Evolutionary conservation across 2,888 invertebrate species (phyloP), one percentile per base, ranked within the genome.

Genomic region (Ophion costatus): DNA sequence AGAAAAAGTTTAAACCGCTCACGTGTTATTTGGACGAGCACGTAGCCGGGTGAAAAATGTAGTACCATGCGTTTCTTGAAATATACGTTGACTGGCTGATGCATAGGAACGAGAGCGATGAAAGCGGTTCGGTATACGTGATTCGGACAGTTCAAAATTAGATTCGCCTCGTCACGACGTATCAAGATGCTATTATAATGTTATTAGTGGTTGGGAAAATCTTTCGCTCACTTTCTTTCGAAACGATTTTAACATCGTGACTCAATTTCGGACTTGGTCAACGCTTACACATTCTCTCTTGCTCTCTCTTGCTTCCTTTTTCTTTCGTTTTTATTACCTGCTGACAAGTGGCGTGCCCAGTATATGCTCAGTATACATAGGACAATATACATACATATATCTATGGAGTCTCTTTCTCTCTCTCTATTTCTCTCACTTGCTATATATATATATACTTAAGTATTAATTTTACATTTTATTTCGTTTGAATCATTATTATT

Each of bases 141-240:
- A 85, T 85, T 85, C 80, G 85, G 10, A n/a, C 7, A 9, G 67
- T 57, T 57, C 61, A 24, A 84, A 86, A 84, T 84, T 86, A 86
- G 84, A 84, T 67, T 74, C 80, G 84, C 84, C 81, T 51, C 81
- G 86, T 86, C 86, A 86, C 70, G 80, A 24, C 73, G 63, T 78
- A 82, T 82, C 76, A 80, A 76, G 71, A 77, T 73, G 67, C 67
- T 69, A 79, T 85, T 85, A 85, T 69, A 85, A 85, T 83, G 79
- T 80, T 84, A 84, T 85, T 85, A 85, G 83, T 22, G 33, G 76
- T 85, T 73, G 69, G 63, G 76, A 80, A 83, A 83, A 77, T 80
- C 82, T 80, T 85, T 82, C 83, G 76, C 20, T 67, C 63, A 85
- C 69, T 83, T 82, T 82, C 71, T 86, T 86, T 83, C 67, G 11